Evolutionary conservation across 2,797 vertebrate genomes (phyloP), one percentile per base, ranked within the genome.

Genomic region (Ispidina picta): DNA sequence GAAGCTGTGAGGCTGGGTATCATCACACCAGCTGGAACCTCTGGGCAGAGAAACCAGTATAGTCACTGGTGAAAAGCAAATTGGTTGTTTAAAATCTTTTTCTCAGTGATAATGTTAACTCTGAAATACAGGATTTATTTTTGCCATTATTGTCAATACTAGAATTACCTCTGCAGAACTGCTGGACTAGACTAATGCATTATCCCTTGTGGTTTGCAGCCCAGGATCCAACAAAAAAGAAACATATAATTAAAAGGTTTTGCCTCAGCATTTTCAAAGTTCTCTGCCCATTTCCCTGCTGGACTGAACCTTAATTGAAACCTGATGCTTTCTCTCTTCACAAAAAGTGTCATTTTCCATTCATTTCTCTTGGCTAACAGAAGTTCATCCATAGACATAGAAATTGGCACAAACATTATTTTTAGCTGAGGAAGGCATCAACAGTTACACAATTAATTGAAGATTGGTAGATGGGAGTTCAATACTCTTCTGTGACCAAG

Each of bases 391-490:
- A 48, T 66, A 44, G 39, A 31, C n/a, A 29, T 19, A 64, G 72
- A 79, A 87, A 84, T 93, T 71, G 22, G 22, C 54, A 77, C 29
- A 33, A 77, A 33, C 20, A 12, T 77, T 92, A 77, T 49, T 83
- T 94, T 94, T 84, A 94, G 49, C 28, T 6, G 70, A 84, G 86
- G 59, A 35, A 75, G 23, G 8, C 69, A 54, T 88, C 88, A 83
- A 83, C 41, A 86, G 22, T 78, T 56, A 28, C 1, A 7, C 58
- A 66, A 4, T 63, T 89, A 94, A 85, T 25, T 77, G 60, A 39
- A 41, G 25, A 7, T 22, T 63, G 28, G 29, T 79, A 41, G 21
- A 35, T 66, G 8, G 52, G 33, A 72, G 39, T 76, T 89, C 72
- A 89, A 22, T 76, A 48, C 28, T 85, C 8, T 62, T 72, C n/a